A percentile compares a stretch with the other conserved stretches of the same genome.
phyloP scores from a whole-genome alignment of 2,113 vertebrate species.

The Pica pica region DNA sequence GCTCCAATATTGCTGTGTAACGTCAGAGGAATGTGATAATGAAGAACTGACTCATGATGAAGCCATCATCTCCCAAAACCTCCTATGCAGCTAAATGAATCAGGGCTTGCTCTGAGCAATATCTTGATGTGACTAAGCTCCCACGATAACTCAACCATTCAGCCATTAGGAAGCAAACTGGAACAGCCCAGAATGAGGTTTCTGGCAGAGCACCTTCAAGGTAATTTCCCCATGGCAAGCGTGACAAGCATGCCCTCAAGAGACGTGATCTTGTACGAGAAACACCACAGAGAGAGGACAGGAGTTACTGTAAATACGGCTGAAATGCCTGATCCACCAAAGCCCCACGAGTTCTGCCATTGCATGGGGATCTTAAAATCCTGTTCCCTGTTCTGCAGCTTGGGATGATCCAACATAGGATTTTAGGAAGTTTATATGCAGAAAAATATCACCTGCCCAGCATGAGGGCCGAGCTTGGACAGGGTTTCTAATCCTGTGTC shows the following conservation, averaged over 20 bases:
- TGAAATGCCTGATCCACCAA: not conserved
- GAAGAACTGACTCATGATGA: constrained; percentile 55
- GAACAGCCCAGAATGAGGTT: not conserved
- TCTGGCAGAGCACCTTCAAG: constrained; percentile 23
- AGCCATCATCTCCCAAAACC: constrained; percentile 54
- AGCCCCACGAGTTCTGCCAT: not conserved
- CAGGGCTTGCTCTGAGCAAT: constrained; percentile 2
- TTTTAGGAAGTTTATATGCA: not conserved
- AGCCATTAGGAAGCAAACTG: constrained; percentile 24
- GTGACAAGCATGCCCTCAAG: not conserved
- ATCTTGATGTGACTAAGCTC: constrained; percentile 53
- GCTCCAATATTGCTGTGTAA: constrained; percentile 22
- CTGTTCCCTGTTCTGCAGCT: not conserved
- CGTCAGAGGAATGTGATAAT: constrained; percentile 42
- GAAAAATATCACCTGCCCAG: not conserved
- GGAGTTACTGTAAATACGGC: not conserved
- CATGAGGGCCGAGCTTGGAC: not conserved
- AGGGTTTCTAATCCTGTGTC: too few species aligned
- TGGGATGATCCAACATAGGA: not conserved
- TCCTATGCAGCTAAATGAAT: constrained; percentile 39
- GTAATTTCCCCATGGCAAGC: not conserved
- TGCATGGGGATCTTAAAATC: not conserved
- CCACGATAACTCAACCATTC: constrained; percentile 6
- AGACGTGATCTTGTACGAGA: not conserved
- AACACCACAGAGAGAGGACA: not conserved